Conservation (phyloP, 2,113 vertebrate genomes). For the Platycercus adscitus region DNA sequence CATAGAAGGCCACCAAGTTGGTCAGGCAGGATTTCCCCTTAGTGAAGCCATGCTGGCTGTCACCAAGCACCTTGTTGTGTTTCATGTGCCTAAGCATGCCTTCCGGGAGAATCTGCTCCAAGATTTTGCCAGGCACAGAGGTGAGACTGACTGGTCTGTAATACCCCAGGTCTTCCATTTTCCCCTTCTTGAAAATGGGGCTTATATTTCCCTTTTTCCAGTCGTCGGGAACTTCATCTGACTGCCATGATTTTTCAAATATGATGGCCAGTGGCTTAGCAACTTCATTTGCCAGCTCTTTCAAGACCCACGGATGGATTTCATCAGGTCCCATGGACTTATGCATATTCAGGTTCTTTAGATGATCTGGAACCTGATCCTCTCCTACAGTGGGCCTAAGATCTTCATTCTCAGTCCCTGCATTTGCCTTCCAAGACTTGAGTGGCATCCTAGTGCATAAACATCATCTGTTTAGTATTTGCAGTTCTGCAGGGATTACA, state of each 20-base stretch:
- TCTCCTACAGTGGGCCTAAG: background rate
- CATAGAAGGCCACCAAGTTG: too few species aligned
- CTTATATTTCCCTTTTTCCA: too few species aligned
- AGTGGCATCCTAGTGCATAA: background rate
- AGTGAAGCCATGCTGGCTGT: too few species aligned
- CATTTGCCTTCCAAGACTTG: background rate
- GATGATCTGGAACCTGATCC: background rate
- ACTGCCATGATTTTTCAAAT: background rate
- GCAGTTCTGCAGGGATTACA: fast-evolving
- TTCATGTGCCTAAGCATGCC: too few species aligned
- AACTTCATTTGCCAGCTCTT: background rate
- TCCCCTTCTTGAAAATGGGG: too few species aligned
- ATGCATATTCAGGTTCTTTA: background rate
- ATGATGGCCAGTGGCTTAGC: background rate
- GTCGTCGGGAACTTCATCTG: background rate
- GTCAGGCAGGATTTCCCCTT: too few species aligned
- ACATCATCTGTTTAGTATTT: background rate
- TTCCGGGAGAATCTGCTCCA: too few species aligned
- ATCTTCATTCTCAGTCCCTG: background rate
- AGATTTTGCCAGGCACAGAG: too few species aligned
- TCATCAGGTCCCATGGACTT: background rate
- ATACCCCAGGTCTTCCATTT: too few species aligned
- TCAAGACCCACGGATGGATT: background rate
- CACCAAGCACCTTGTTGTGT: too few species aligned
- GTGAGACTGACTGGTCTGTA: too few species aligned